A percentile compares a stretch with the other conserved stretches of the same genome.
phyloP scores from a whole-genome alignment of 2,113 vertebrate genomes.

The Onychorhynchus coronatus region DNA sequence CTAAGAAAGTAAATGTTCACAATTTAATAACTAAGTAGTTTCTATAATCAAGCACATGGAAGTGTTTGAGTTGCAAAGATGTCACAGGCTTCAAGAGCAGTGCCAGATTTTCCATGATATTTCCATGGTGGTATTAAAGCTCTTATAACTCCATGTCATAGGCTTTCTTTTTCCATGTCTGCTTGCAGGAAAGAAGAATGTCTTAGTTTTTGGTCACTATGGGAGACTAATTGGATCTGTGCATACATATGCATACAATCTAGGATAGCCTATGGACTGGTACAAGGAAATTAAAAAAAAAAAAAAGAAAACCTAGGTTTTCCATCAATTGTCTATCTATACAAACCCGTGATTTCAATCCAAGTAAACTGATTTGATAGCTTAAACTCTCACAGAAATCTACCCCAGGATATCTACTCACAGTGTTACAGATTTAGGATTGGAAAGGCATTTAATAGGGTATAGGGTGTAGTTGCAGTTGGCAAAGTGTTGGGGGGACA shows the following conservation, averaged over 20 bases:
- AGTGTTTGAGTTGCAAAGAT: not conserved
- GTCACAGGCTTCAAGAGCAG: not conserved
- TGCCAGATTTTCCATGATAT: not conserved
- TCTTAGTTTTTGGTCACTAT: not conserved
- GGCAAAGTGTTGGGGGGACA: not conserved
- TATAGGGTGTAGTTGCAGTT: accelerated
- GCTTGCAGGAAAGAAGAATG: not conserved
- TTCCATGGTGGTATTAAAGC: not conserved
- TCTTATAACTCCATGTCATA: not conserved
- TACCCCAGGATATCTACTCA: not conserved
- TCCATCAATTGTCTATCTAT: not conserved
- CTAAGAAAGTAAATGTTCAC: not conserved
- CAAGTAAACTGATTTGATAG: not conserved
- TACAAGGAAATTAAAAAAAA: not conserved
- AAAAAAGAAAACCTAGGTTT: not conserved
- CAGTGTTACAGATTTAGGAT: accelerated
- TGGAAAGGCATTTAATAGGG: not conserved
- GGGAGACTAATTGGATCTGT: not conserved
- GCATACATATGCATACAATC: not conserved
- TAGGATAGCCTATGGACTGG: not conserved
- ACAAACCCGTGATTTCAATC: not conserved
- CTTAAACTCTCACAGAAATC: not conserved
- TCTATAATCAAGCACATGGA: not conserved
- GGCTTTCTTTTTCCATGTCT: not conserved
- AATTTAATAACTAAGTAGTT: not conserved